Base-by-base conservation (phyloP, 2,888 invertebrate species). In the Harpalus rufipes region DNA sequence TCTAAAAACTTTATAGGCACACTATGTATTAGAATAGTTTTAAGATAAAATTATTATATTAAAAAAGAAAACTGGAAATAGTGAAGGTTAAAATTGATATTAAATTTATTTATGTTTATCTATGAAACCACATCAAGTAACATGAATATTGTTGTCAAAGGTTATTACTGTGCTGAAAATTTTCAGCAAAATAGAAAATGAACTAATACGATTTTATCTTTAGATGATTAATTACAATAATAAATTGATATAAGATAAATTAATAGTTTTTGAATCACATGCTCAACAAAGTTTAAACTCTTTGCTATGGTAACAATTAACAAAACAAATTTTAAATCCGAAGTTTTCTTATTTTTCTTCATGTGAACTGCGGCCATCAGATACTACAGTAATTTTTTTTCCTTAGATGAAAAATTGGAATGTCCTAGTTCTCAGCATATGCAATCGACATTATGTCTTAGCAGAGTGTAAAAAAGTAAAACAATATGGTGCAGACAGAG, bases 351-450 rank as follows among this genome's bases (percentile, higher is more conserved):
- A 63, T 63, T 63, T 63, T 63, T 21, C 18, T 14, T 63, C 25
- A n/a, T 63, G 63, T 8, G 63, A 63, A 63, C 18, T 3, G 12
- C 41, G 21, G 56, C 56, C 25, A 59, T 78, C 56, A 59, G 78
- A 56, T 78, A 78, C 8, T 78, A 78, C 8, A 39, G 39, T 58
- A 78, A 78, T 58, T 78, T 78, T 78, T 21, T 78, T 78, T 18
- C 25, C 14, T 58, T 32, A 58, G 14, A 78, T 25, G 78, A 78
- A 74, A 72, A 83, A 76, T 83, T 74, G 41, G 61, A 61, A 59
- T 59, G 83, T 74, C 76, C 83, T n/a, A 83, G 83, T 83, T 83
- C 83, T 76, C 83, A 83, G 83, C 83, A 83, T 59, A 83, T 83
- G 83, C 83, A 83, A 83, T 83, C 76, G 83, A 61, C 74, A 83